Base-by-base conservation (phyloP, 1,140 invertebrate species). In the Drosophila biarmipes region DNA sequence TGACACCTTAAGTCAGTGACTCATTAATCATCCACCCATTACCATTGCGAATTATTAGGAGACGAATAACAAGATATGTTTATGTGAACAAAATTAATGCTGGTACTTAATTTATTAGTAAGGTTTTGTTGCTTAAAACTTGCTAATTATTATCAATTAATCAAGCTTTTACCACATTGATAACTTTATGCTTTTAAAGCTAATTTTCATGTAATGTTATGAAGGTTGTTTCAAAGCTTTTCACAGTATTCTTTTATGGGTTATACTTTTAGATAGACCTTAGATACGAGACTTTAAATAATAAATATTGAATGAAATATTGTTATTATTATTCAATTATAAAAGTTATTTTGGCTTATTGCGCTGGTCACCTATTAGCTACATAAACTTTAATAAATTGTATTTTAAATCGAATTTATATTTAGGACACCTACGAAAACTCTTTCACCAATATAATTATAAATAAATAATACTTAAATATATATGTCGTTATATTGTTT, bases 71-170 rank as follows among this genome's bases (percentile, higher is more conserved):
- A 17, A 14, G 5, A 11, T n/a, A 17, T 53, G 11, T 4, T 14
- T 10, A 27, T 2, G 21, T 24, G 14, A 3, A 4, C n/a, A 5
- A 19, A 42, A 42, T 42, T 42, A 19, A 19, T 19, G 17, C 15
- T 11, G 17, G 17, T 19, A 29, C 1, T 3, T 35, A 10, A 10
- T 10, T 21, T n/a, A 10, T 10, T 21, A 12, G 29, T 49, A 29
- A 7, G 6, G 6, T 6, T 8, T 8, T 8, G 6, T 31, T 17
- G n/a, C 21, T n/a, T 15, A 54, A 34, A 6, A 19, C 10, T 12
- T 24, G 34, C 2, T 24, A 54, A 54, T 38, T 38, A 54, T 19
- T 37, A 8, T 7, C 24, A 34, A 34, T 51, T 51, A 34, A 51
- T 37, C 34, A 53, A n/a, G 14, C 8, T 21, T 37, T 53, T 4